A percentile compares a stretch with the other conserved stretches of the same genome.
Evolutionary conservation across 1,140 invertebrate species (phyloP).

Genomic region (Leptestheria dahalacensis): DNA sequence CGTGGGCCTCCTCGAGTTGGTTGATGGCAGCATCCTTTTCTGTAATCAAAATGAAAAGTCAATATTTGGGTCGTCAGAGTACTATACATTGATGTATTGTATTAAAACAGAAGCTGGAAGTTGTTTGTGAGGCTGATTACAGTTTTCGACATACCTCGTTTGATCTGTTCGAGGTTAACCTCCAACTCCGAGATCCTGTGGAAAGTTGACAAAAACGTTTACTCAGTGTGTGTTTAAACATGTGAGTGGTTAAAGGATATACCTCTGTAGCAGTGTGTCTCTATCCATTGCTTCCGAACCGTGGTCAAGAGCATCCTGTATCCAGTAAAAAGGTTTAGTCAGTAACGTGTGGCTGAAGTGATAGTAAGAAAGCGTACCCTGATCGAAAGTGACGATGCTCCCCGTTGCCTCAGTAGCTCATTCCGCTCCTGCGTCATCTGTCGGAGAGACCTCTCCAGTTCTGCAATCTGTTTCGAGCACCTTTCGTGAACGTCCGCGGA

Average conservation of each 20-base stretch:
- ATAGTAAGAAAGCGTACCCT: too few species aligned
- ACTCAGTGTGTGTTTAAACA: background rate
- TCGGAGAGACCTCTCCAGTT: conserved; percentile 5
- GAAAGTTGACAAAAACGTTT: background rate
- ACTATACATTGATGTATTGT: too few species aligned
- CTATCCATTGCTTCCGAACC: too few species aligned
- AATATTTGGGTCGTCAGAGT: too few species aligned
- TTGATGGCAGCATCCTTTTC: background rate
- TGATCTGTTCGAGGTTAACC: too few species aligned
- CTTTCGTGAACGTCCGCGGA: background rate
- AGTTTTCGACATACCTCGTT: too few species aligned
- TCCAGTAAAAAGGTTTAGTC: too few species aligned
- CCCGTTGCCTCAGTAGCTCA: background rate
- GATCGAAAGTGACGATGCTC: too few species aligned
- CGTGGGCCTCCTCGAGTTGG: background rate
- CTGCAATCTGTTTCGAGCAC: conserved; percentile 12
- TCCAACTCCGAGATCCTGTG: background rate
- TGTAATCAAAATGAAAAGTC: background rate
- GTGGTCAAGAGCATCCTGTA: too few species aligned
- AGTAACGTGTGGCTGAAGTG: too few species aligned
- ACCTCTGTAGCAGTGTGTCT: background rate
- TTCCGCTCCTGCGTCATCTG: background rate
- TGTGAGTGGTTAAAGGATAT: background rate
- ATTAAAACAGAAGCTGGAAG: too few species aligned
- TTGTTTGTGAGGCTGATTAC: too few species aligned